phyloP scores from a whole-genome alignment of 2,888 invertebrate genomes.

The Tetranychus truncatus region DNA sequence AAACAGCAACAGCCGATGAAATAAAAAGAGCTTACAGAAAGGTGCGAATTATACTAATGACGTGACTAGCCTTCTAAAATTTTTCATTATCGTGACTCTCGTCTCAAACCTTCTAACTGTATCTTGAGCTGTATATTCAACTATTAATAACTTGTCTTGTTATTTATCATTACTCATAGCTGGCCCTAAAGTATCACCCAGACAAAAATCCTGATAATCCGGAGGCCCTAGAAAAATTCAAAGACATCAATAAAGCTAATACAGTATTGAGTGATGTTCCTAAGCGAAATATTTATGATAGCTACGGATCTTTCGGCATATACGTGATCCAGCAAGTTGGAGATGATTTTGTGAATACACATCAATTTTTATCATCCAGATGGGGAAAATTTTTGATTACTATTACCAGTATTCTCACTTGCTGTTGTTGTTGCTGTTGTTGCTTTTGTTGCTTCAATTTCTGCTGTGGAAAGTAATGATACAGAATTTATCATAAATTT shows the following conservation, averaged over 20 bases:
- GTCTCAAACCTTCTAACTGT: too few relatives aligned
- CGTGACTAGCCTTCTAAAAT: background rate
- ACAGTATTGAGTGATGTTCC: constrained; percentile 79
- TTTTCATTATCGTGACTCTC: too few relatives aligned
- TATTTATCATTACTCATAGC: constrained; percentile 33
- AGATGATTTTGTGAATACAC: constrained; percentile 94
- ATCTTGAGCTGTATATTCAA: too few relatives aligned
- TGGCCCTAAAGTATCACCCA: constrained; percentile 80
- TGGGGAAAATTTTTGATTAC: constrained; percentile 33
- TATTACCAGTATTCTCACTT: constrained; percentile 53
- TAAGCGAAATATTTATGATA: constrained; percentile 92
- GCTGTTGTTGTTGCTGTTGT: constrained; percentile 70
- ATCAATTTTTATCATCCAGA: constrained; percentile 84
- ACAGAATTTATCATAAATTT: too few relatives aligned
- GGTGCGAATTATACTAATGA: constrained; percentile 27
- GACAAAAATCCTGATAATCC: constrained; percentile 93
- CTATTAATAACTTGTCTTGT: too few relatives aligned
- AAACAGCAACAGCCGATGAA: constrained; percentile 80
- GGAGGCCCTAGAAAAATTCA: constrained; percentile 83
- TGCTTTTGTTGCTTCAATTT: constrained; percentile 96
- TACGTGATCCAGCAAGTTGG: constrained; percentile 97
- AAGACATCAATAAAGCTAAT: constrained; percentile 87
- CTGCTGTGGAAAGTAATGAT: constrained; percentile 76
- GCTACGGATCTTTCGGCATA: constrained; percentile 85
- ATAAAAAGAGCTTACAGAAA: constrained; percentile 87